Evolutionary conservation across 2,113 vertebrate genomes (phyloP).

Genomic region (Crotalus horridus): DNA sequence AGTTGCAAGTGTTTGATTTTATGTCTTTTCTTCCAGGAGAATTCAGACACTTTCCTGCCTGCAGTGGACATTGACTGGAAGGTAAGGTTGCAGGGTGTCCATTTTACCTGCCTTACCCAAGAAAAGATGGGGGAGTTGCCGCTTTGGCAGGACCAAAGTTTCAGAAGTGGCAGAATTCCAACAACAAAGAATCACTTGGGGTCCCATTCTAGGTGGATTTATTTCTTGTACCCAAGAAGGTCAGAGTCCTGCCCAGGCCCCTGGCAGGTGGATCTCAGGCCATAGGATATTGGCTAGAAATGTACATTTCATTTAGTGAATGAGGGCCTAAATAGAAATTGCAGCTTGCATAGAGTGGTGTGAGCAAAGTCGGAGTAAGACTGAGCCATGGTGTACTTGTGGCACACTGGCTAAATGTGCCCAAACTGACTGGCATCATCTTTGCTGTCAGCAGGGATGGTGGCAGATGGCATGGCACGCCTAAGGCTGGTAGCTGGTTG

Average conservation of each 20-base stretch:
- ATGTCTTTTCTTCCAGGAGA: constrained; percentile 75
- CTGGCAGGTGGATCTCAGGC: background rate
- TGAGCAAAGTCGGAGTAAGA: background rate
- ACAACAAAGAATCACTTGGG: background rate
- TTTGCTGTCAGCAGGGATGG: background rate
- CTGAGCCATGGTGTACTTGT: background rate
- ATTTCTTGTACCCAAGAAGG: background rate
- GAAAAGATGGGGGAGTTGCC: background rate
- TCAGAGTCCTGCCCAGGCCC: background rate
- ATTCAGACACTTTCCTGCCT: constrained; percentile 82
- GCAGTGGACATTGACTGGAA: constrained; percentile 85
- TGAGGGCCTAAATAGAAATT: background rate
- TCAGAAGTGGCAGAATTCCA: background rate
- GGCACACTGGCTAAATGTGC: background rate
- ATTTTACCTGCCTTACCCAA: background rate
- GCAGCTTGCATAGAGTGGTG: background rate
- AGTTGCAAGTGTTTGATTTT: constrained; percentile 22
- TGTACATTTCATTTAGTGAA: background rate
- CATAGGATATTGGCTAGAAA: background rate
- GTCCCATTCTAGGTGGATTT: background rate
- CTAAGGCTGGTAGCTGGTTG: background rate
- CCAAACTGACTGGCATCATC: background rate
- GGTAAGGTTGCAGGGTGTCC: constrained; percentile 69
- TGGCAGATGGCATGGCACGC: background rate
- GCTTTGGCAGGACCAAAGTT: background rate